These are phyloP conservation scores for Rhabdophis nuchalis DNA, from an alignment of 2,797 vertebrate genomes.

Conservation along the genomic window DNA sequence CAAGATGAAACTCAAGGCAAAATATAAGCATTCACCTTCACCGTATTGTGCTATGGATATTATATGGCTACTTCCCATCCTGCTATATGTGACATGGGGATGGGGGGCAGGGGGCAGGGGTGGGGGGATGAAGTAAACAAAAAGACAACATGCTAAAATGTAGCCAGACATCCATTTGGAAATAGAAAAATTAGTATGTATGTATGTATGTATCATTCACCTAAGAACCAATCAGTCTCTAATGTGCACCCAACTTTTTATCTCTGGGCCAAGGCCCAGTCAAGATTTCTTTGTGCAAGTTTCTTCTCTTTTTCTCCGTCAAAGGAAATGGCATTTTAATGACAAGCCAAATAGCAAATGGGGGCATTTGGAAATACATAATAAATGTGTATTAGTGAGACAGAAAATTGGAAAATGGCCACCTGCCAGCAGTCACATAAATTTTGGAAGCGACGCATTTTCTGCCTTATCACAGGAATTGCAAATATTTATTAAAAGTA, in stretches of 20 bases:
- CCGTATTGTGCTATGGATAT: conserved; percentile 41
- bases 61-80: conserved; percentile 27
- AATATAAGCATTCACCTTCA: conserved; percentile 24
- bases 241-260: conserved; percentile 38
- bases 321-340: conserved; percentile 56
- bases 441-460: conserved; percentile 73
- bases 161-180: conserved; percentile 31
- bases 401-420: conserved; percentile 77
- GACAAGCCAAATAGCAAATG: conserved; percentile 55
- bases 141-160: conserved; percentile 12
- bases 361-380: conserved; percentile 66
- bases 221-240: conserved; percentile 30
- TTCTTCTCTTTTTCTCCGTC: conserved; percentile 29
- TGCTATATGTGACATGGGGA: not conserved
- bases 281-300: conserved; percentile 48
- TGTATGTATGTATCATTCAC: conserved; percentile 11
- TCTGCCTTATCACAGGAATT: conserved; percentile 74
- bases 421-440: conserved; percentile 75
- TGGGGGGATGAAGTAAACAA: not conserved
- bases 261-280: conserved; percentile 41
- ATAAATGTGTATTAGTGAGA: conserved; percentile 72
- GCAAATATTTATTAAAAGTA: conserved; percentile 82
- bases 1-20: not conserved
- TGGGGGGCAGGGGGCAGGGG: too few relatives aligned
- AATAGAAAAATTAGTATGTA: conserved; percentile 11